A percentile compares a stretch with the other conserved stretches of the same genome.
These are phyloP conservation scores for Heliconius hermathena DNA, from an alignment of 1,140 invertebrate genomes.

Conservation along the genomic window DNA sequence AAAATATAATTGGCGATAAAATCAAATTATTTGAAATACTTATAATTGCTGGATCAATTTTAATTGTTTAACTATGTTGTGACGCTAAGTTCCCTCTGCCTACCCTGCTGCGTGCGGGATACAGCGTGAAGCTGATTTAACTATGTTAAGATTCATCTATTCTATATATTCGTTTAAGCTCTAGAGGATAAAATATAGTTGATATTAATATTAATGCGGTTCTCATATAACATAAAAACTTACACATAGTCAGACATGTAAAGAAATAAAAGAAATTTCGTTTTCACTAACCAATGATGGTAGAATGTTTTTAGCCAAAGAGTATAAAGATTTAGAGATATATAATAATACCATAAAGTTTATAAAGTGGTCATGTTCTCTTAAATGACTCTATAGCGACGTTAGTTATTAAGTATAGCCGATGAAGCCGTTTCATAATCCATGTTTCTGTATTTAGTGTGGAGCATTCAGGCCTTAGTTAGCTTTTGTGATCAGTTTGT, in stretches of 20 bases:
- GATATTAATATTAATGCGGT: no score
- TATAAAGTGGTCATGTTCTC: background rate
- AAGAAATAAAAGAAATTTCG: background rate
- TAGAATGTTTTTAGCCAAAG: background rate
- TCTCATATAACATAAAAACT: no score
- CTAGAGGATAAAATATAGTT: no score
- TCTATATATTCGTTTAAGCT: no score
- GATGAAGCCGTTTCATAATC: slow-evolving; percentile 54
- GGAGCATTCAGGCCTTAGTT: slow-evolving; percentile 53
- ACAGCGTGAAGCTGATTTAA: no score
- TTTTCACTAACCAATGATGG: background rate
- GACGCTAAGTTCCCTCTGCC: no score
- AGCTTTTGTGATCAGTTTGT: slow-evolving; percentile 57
- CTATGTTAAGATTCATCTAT: no score
- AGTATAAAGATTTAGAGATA: background rate
- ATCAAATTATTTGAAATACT: no score
- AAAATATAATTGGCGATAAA: no score
- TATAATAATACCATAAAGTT: background rate
- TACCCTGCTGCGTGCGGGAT: no score
- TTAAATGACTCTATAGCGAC: slow-evolving; percentile 16
- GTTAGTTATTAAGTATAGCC: slow-evolving; percentile 27
- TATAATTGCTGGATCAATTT: no score
- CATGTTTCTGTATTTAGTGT: slow-evolving; percentile 50
- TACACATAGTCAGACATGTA: background rate
- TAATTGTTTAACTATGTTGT: no score